These are phyloP conservation scores for Cariama cristata DNA, from an alignment of 2,113 vertebrate species.

Conservation along the genomic window DNA sequence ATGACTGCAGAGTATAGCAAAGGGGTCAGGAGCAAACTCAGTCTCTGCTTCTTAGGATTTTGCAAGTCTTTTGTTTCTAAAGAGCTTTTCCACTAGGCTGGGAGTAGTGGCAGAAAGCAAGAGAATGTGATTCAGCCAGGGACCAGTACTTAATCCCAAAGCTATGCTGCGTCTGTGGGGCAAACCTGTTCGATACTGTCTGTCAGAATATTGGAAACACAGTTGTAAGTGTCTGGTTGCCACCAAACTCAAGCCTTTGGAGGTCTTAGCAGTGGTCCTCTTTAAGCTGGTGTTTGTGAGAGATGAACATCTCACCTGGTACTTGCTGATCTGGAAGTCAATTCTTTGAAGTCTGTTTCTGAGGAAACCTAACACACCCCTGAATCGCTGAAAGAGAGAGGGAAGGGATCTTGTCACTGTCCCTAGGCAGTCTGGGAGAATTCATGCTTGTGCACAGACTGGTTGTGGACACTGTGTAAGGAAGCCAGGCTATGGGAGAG, in stretches of 20 bases:
- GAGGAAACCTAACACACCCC: background rate
- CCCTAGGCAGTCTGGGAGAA: background rate
- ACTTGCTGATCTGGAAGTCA: background rate
- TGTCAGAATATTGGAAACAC: background rate
- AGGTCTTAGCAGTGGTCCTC: background rate
- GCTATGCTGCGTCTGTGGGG: background rate
- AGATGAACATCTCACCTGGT: background rate
- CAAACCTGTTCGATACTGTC: background rate
- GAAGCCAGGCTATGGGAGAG: background rate
- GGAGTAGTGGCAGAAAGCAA: background rate
- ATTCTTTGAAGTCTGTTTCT: background rate
- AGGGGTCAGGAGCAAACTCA: background rate
- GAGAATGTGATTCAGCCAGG: background rate
- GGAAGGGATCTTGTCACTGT: background rate
- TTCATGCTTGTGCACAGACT: background rate
- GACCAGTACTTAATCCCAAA: background rate
- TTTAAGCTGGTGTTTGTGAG: background rate
- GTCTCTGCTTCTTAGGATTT: background rate
- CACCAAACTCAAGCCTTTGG: background rate
- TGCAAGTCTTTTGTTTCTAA: background rate
- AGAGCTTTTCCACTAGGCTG: background rate
- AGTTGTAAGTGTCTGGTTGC: background rate
- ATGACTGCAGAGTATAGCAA: background rate
- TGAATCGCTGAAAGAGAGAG: background rate
- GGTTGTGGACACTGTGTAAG: background rate